These are phyloP conservation scores for Parochlus steinenii DNA, from an alignment of 2,888 invertebrate species.

Conservation along the genomic window DNA sequence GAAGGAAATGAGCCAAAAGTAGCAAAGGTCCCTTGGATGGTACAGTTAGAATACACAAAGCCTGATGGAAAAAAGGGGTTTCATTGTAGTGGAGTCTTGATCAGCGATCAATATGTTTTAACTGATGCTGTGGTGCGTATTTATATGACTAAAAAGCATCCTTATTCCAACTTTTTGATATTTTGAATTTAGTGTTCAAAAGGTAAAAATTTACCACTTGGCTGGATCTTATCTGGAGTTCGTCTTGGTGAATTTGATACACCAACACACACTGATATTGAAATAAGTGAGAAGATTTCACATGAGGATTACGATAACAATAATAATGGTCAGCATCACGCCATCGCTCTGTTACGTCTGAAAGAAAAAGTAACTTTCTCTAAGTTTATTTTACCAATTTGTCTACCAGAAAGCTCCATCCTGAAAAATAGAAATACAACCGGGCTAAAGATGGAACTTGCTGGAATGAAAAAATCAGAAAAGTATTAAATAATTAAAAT, in stretches of 20 bases:
- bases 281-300: too few species aligned
- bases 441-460: too few species aligned
- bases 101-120: conserved; percentile 45
- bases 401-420: too few species aligned
- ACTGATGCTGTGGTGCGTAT: too few species aligned
- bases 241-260: conserved; percentile 37
- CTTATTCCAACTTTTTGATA: background rate
- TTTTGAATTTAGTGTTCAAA: conserved; percentile 51
- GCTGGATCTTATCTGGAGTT: conserved; percentile 37
- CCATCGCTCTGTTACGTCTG: conserved; percentile 55
- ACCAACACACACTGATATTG: conserved; percentile 40
- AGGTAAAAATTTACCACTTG: conserved; percentile 40
- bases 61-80: conserved; percentile 40
- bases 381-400: conserved; percentile 42
- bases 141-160: conserved; percentile 28
- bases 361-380: conserved; percentile 34
- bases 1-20: conserved; percentile 43
- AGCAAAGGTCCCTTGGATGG: too few species aligned
- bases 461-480: too few species aligned
- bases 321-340: conserved; percentile 43
- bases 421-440: too few species aligned
- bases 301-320: conserved; percentile 46
- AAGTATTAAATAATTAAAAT: too few species aligned
- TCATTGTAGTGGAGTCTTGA: conserved; percentile 58
- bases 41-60: too few species aligned